A percentile compares a stretch with the other conserved stretches of the same genome.
Evolutionary conservation across 2,797 vertebrate genomes (phyloP).

Genomic region (Acrossocheilus wenchowensis): DNA sequence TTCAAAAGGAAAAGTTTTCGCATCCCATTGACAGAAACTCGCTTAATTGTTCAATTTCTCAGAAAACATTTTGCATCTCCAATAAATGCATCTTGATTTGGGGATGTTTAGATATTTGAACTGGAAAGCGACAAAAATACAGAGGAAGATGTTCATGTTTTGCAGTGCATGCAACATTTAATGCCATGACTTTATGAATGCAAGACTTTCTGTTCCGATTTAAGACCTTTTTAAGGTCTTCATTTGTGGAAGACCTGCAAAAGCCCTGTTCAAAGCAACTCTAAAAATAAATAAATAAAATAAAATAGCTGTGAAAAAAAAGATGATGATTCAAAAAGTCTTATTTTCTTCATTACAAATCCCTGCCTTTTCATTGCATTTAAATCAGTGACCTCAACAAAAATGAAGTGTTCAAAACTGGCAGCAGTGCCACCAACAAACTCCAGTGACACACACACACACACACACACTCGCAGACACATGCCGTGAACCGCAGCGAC

Average conservation of each 20-base stretch:
- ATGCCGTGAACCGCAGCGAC: not conserved
- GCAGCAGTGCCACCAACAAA: not conserved
- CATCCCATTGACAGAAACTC: not conserved
- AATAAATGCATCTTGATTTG: not conserved
- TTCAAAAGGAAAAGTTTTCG: not conserved
- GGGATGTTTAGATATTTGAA: not conserved
- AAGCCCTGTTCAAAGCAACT: not conserved
- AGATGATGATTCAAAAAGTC: not conserved
- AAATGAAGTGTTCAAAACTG: not conserved
- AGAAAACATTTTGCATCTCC: not conserved
- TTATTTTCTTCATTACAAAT: not conserved
- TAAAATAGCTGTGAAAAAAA: not conserved
- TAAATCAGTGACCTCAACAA: not conserved
- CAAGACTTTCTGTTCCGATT: not conserved
- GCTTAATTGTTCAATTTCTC: not conserved
- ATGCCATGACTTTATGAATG: not conserved
- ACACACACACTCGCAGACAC: not conserved
- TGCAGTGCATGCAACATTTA: not conserved
- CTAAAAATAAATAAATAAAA: not conserved
- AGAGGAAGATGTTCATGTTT: not conserved
- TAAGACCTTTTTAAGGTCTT: not conserved
- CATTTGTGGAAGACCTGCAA: not conserved
- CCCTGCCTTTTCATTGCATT: not conserved
- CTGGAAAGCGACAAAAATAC: not conserved
- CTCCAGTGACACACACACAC: constrained; percentile 1